phyloP scores from a whole-genome alignment of 1,140 invertebrate species.

The Euura lappo region DNA sequence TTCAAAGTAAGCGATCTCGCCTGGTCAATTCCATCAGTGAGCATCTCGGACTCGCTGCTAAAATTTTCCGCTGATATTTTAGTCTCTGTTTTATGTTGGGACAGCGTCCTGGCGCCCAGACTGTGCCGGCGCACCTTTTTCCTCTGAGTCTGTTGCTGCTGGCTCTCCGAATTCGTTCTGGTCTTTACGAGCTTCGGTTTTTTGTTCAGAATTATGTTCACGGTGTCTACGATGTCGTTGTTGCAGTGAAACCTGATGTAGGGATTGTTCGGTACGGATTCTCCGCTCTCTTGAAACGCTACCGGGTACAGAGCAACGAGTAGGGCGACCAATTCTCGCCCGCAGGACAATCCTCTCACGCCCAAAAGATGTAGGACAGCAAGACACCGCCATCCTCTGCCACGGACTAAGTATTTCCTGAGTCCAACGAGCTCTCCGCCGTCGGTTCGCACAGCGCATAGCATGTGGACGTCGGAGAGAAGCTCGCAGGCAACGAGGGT shows the following conservation, averaged over 20 bases:
- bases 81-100: constrained; percentile 13
- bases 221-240: constrained; percentile 48
- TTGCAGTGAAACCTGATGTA: constrained; percentile 49
- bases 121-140: constrained; percentile 22
- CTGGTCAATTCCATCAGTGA: constrained; percentile 62
- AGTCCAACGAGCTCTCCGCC: constrained; percentile 55
- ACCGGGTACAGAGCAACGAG: constrained; percentile 68
- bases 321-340: constrained; percentile 65
- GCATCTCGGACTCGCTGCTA: constrained; percentile 62
- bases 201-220: constrained; percentile 44
- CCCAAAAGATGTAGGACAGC: constrained; percentile 64
- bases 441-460: constrained; percentile 57
- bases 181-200: constrained; percentile 26
- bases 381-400: constrained; percentile 68
- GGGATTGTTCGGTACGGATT: constrained; percentile 33
- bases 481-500: constrained; percentile 68
- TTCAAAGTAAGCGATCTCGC: constrained; percentile 62
- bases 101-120: background rate
- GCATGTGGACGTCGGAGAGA: constrained; percentile 67
- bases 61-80: constrained; percentile 20
- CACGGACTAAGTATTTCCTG: constrained; percentile 63
- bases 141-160: constrained; percentile 22
- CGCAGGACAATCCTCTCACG: constrained; percentile 65
- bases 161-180: constrained; percentile 13
- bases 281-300: constrained; percentile 33